Percentiles rank a stretch among this genome's conserved stretches.
Conservation (phyloP, 1,140 invertebrate species). For the Cydia amplana region DNA sequence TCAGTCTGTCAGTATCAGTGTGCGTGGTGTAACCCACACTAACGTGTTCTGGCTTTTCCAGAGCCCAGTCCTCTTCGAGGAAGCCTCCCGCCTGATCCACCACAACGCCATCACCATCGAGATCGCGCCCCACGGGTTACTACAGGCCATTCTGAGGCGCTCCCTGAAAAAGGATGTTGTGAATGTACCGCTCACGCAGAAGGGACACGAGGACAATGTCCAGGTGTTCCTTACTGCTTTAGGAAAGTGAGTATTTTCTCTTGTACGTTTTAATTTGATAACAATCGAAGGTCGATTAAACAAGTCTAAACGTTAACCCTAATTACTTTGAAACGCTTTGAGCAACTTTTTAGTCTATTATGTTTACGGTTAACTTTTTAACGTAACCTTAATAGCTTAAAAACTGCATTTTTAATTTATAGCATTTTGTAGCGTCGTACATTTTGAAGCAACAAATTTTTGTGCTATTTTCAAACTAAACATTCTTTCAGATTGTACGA, state of each 20-base stretch:
- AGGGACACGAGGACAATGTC: slow-evolving; percentile 85
- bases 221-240: slow-evolving; percentile 85
- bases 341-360: no score
- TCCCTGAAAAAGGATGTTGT: slow-evolving; percentile 81
- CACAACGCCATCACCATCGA: slow-evolving; percentile 88
- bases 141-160: slow-evolving; percentile 85
- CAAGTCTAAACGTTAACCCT: no score
- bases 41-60: slow-evolving; percentile 36
- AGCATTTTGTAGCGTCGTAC: no score
- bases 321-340: no score
- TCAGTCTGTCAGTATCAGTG: no score
- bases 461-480: not conserved
- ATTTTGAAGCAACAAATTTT: no score
- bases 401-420: no score
- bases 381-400: no score
- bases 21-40: not conserved
- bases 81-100: slow-evolving; percentile 88
- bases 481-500: slow-evolving; percentile 67
- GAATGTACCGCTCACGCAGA: slow-evolving; percentile 90
- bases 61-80: slow-evolving; percentile 92
- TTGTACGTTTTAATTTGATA: no score
- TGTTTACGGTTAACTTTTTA: no score
- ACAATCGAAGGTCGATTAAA: no score
- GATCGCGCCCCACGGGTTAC: slow-evolving; percentile 91
- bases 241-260: slow-evolving; percentile 82